Conservation (phyloP, 1,140 invertebrate genomes). For the Lucilia cuprina region DNA sequence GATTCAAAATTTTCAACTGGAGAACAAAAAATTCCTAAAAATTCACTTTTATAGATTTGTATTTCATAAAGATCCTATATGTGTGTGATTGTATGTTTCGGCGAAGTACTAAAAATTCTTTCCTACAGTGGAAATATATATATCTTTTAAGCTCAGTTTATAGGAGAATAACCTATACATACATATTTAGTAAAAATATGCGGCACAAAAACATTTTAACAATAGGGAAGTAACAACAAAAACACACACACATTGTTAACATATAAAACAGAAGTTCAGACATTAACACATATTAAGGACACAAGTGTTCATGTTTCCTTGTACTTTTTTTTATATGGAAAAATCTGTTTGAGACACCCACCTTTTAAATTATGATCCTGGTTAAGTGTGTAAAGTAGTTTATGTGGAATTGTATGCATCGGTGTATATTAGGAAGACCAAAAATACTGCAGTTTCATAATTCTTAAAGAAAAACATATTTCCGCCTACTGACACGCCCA, state of each 20-base stretch:
- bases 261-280: background rate
- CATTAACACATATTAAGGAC: background rate
- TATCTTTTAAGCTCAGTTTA: too few species aligned
- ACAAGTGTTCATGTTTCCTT: background rate
- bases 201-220: background rate
- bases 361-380: background rate
- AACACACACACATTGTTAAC: background rate
- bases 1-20: too few species aligned
- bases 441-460: too few species aligned
- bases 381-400: slow-evolving; percentile 8
- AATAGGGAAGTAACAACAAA: background rate
- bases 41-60: too few species aligned
- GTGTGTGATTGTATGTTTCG: too few species aligned
- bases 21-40: too few species aligned
- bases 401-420: background rate
- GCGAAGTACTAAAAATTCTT: too few species aligned
- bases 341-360: background rate
- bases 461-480: too few species aligned
- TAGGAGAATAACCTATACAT: background rate
- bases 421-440: background rate
- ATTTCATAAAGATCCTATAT: too few species aligned
- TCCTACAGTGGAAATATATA: too few species aligned
- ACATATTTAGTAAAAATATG: background rate
- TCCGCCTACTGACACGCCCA: too few species aligned
- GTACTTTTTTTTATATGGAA: background rate